Conservation (phyloP, 2,888 invertebrate genomes). For the Gastracanthus pulcherrimus region DNA sequence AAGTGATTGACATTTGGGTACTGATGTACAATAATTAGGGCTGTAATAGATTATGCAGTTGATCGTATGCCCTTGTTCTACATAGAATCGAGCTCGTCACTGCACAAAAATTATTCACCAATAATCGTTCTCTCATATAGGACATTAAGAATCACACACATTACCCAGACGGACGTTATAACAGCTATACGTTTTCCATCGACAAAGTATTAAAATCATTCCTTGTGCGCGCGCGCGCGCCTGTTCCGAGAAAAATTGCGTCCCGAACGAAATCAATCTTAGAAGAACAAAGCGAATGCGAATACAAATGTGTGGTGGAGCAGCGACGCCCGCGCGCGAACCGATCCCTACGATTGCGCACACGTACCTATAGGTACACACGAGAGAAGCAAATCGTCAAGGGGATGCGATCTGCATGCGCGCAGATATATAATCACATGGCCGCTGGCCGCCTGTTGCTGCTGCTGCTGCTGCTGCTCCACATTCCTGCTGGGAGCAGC, state of each 20-base stretch:
- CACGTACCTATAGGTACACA: neutral
- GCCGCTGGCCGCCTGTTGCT: neutral
- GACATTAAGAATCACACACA: neutral
- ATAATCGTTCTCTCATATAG: too few species aligned
- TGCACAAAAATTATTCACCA: too few species aligned
- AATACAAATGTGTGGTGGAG: too few species aligned
- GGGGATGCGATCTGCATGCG: slow-evolving; percentile 67
- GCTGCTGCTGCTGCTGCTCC: slow-evolving; percentile 62
- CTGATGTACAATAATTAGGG: too few species aligned
- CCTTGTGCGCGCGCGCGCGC: neutral
- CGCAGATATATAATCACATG: slow-evolving; percentile 42
- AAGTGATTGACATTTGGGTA: too few species aligned
- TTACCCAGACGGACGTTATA: neutral
- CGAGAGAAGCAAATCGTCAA: slow-evolving; percentile 22
- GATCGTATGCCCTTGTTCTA: too few species aligned
- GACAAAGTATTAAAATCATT: neutral
- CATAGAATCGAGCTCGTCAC: too few species aligned
- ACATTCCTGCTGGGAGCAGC: slow-evolving; percentile 64
- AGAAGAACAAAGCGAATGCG: neutral
- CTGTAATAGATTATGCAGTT: too few species aligned
- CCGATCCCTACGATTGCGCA: neutral
- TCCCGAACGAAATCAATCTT: neutral
- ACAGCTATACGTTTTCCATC: neutral
- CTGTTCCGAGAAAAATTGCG: neutral
- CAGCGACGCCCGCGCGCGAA: neutral